These are phyloP conservation scores for Xanthia icteritia DNA, from an alignment of 2,888 invertebrate genomes.

Conservation along the genomic window DNA sequence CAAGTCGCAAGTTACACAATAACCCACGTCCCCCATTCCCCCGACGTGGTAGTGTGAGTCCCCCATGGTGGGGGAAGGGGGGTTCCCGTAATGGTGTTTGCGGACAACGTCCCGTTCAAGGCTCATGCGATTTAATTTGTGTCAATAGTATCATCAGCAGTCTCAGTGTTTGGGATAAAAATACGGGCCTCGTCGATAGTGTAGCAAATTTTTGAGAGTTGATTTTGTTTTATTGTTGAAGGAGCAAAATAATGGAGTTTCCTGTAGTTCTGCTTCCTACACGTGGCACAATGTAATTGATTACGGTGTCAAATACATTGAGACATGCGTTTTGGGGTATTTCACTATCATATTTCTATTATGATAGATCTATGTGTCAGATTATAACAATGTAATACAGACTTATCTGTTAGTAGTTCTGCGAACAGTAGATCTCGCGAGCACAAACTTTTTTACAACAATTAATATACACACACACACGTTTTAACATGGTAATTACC, in stretches of 20 bases:
- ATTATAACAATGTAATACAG: not conserved
- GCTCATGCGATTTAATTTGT: constrained; percentile 72
- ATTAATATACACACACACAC: too few relatives aligned
- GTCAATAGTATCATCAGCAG: constrained; percentile 65
- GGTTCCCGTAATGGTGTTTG: constrained; percentile 73
- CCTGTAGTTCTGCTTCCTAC: not conserved
- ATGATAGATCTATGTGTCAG: not conserved
- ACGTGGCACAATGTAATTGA: not conserved
- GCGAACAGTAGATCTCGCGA: too few relatives aligned
- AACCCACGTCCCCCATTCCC: constrained; percentile 12
- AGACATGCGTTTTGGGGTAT: not conserved
- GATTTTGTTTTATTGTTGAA: constrained; percentile 10
- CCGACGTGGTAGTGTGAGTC: not conserved
- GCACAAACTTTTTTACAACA: too few relatives aligned
- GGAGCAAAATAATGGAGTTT: constrained; percentile 5
- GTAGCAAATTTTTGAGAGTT: not conserved
- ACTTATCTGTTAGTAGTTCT: too few relatives aligned
- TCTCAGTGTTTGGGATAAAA: constrained; percentile 59
- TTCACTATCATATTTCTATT: not conserved
- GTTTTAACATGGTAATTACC: too few relatives aligned
- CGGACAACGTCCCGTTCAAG: constrained; percentile 67
- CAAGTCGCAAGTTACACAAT: constrained; percentile 58
- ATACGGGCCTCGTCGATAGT: constrained; percentile 41
- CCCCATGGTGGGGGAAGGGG: not conserved
- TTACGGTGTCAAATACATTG: not conserved